A percentile compares a stretch with the other conserved stretches of the same genome.
Evolutionary conservation across 1,140 invertebrate species (phyloP).

Genomic region (Mylabris phalerata): DNA sequence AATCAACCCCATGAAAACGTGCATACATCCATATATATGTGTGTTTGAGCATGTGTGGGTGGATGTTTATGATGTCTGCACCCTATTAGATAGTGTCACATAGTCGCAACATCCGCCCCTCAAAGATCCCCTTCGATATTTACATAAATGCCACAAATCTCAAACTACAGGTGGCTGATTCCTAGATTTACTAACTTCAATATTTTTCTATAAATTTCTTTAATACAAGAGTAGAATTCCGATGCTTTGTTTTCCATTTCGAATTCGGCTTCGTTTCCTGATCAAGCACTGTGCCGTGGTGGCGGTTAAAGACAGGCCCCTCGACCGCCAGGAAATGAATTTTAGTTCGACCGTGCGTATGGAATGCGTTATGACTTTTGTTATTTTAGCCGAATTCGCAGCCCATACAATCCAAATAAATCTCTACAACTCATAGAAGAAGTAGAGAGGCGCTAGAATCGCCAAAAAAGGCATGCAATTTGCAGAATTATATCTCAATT

Average conservation of each 20-base stretch:
- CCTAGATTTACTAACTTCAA: no score
- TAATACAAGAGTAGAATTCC: neutral
- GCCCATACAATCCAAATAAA: conserved; percentile 9
- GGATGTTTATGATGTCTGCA: conserved; percentile 7
- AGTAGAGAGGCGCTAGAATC: no score
- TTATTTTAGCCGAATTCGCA: neutral
- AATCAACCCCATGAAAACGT: conserved; percentile 10
- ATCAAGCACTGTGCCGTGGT: conserved; percentile 19
- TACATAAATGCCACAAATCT: neutral
- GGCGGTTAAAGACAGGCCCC: conserved; percentile 26
- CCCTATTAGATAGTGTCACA: conserved; percentile 1
- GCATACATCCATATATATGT: no score
- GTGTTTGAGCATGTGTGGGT: neutral
- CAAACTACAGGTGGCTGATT: no score
- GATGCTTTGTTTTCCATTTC: conserved; percentile 35
- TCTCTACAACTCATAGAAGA: neutral
- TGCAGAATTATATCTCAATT: no score
- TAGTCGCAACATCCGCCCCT: neutral
- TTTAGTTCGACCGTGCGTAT: conserved; percentile 29
- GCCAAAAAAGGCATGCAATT: no score
- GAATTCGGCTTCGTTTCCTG: conserved; percentile 31
- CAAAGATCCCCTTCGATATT: neutral
- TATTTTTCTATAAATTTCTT: no score
- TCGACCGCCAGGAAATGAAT: conserved; percentile 35
- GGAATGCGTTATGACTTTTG: conserved; percentile 24